Evolutionary conservation across 2,888 invertebrate genomes (phyloP), one percentile per base, ranked within the genome.

Genomic region (Patella pellucida): DNA sequence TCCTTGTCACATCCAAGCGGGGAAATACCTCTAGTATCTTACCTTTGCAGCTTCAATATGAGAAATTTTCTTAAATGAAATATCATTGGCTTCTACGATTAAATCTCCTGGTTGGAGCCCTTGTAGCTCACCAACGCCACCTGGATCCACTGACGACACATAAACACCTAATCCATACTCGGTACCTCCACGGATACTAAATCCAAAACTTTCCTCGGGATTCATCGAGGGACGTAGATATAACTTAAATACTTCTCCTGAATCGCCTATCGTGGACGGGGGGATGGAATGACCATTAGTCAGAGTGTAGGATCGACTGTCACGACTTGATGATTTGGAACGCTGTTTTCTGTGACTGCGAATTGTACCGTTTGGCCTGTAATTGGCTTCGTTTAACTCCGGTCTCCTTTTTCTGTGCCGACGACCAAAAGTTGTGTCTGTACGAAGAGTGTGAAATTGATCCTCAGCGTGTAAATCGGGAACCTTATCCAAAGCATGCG

Each of bases 111-210:
- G 81, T 15, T 77, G 72, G 9, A 90, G 93, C 72, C 97, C 97
- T 77, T 96, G 95, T 89, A 95, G 93, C 90, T 97, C 96, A 3
- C 97, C 97, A 0, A 96, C 96, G 72, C 97, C 97, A 84, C 96
- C 96, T 90, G 96, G 95, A 92, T 97, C 97, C 75, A 98, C 96
- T 69, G 97, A 97, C 0, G 97, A 97, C 88, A 98, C 95, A 92
- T 97, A 98, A 90, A 98, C 96, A 52, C 97, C 98, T 81, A 97
- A 94, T 87, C 96, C 97, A 92, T 97, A 97, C 91, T 98, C 97
- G 73, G 96, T 93, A 19, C 97, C 97, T 54, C 97, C 97, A 79
- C 97, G 93, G 85, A 98, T 98, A 96, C 97, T 97, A 87, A 98
- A 93, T n/a, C 98, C 98, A 85, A 97, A 92, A 78, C 96, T 86